Conservation (phyloP, 2,113 vertebrate species). For the Aleadryas rufinucha region DNA sequence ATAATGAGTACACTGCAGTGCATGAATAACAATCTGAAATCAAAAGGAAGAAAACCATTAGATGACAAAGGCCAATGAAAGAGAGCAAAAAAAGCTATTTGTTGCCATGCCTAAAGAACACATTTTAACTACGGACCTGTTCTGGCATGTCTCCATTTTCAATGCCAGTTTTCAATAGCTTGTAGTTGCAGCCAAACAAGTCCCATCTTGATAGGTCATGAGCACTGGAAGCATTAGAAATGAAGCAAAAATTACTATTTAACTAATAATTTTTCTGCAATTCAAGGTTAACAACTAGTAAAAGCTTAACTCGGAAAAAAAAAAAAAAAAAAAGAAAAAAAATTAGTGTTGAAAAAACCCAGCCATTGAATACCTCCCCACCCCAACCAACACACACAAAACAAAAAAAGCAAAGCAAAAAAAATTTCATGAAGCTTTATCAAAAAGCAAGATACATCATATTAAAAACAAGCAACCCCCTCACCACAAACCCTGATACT, state of each 20-base stretch:
- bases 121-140: conserved; percentile 80
- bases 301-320: background rate
- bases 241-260: background rate
- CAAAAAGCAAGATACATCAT: background rate
- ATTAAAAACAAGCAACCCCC: background rate
- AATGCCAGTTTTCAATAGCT: conserved; percentile 94
- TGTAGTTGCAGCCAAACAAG: conserved; percentile 97
- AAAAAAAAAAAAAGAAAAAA: no score
- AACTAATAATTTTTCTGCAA: background rate
- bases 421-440: background rate
- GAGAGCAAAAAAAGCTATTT: background rate
- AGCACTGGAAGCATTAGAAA: conserved; percentile 76
- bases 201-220: conserved; percentile 98
- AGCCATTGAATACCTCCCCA: background rate
- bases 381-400: background rate
- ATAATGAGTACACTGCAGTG: conserved; percentile 98
- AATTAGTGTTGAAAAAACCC: background rate
- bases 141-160: conserved; percentile 99
- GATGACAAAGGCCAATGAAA: background rate
- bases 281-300: background rate
- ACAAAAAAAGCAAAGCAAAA: background rate
- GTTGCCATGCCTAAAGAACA: background rate
- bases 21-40: conserved; percentile 95
- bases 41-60: conserved; percentile 6
- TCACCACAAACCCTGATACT: background rate